Evolutionary conservation across 2,113 vertebrate species (phyloP), one percentile per base, ranked within the genome.

Genomic region (Lucifuga dentata): DNA sequence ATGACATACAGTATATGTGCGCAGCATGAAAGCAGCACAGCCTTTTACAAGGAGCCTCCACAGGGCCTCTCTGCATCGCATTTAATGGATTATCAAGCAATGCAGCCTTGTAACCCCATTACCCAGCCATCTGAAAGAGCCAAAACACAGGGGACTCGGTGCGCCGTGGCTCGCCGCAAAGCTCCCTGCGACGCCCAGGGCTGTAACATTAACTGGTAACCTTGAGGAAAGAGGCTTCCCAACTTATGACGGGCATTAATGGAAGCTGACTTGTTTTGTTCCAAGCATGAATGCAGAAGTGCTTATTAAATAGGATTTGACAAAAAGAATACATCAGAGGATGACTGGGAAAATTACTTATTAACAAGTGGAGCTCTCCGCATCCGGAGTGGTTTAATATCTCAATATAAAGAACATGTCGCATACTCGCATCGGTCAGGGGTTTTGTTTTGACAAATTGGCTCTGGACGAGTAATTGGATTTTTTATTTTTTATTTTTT

Each of bases 281-380:
- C 39, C 11, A 56, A 57, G 40, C 48, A 41, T 51, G 38, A 69
- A 60, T 39, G 17, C 1, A 35, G 33, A 83, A 17, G 35, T 57
- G 51, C 69, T 40, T 64, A 66, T 78, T 73, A 76, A 63, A 71
- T 6, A 17, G 15, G 53, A 81, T 78, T 69, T 74, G 58, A 77
- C 69, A 65, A 21, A 55, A 58, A 60, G 49, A 66, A 64, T 74
- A 44, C 40, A 70, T 73, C 69, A 24, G 8, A 38, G 17, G 20
- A 55, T 33, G 60, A 20, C 17, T 35, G 6, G 41, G 50, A 38
- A 73, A 89, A 81, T 76, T 2, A 59, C 51, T 64, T 71, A 35
- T 32, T 57, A 56, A 72, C 48, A 76, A 87, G 77, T 68, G 57
- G 64, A 61, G 50, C 59, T 40, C 60, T 76, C 68, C 76, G 45